A percentile compares a stretch with the other conserved stretches of the same genome.
Conservation (phyloP, 2,888 invertebrate species). For the Scaptomyza caliginosa region DNA sequence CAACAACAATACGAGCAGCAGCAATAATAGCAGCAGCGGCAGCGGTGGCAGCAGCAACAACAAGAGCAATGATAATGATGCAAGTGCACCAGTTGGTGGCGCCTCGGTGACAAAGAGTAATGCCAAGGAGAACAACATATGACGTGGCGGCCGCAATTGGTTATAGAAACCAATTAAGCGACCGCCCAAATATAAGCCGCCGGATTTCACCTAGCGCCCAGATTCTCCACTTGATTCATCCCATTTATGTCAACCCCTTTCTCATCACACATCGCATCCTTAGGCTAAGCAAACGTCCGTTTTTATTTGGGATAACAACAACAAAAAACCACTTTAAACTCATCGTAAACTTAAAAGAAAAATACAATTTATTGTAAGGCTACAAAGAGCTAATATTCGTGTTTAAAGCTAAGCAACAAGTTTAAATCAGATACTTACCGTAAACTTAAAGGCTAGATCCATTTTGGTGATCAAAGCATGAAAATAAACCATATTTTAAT, state of each 20-base stretch:
- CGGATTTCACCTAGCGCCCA: slow-evolving; percentile 69
- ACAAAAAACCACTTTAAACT: not conserved
- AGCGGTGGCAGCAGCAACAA: slow-evolving; percentile 31
- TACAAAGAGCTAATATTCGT: slow-evolving; percentile 27
- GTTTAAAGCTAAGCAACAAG: slow-evolving; percentile 31
- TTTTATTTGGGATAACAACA: not conserved
- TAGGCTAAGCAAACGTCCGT: not conserved
- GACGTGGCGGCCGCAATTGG: slow-evolving; percentile 83
- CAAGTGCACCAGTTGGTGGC: slow-evolving; percentile 33
- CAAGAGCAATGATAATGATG: slow-evolving; percentile 53
- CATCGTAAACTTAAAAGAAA: slow-evolving; percentile 23
- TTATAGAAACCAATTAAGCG: slow-evolving; percentile 83
- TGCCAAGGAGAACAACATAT: slow-evolving; percentile 82
- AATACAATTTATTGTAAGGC: slow-evolving; percentile 55
- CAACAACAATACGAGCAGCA: slow-evolving; percentile 51
- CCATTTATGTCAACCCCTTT: not conserved
- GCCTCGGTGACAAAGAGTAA: slow-evolving; percentile 69
- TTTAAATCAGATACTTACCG: slow-evolving; percentile 13
- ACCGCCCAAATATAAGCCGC: slow-evolving; percentile 80
- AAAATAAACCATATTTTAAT: slow-evolving; percentile 24
- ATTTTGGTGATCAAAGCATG: slow-evolving; percentile 3
- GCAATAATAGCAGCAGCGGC: slow-evolving; percentile 47
- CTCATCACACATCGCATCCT: not conserved
- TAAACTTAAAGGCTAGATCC: slow-evolving; percentile 1
- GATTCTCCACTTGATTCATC: not conserved